Evolutionary conservation across 1,140 invertebrate species (phyloP).

Genomic region (Microplitis mediator): DNA sequence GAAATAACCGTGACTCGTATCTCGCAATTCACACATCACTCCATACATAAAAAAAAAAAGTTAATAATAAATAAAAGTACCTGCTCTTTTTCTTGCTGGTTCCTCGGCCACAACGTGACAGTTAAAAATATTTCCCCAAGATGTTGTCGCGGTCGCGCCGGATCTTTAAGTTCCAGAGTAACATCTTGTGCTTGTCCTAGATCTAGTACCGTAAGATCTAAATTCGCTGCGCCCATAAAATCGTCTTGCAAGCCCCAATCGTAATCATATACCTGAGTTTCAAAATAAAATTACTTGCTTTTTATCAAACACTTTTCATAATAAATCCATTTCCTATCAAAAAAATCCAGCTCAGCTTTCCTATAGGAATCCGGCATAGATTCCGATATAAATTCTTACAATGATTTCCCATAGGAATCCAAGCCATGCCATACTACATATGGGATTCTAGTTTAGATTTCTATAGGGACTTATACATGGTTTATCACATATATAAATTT

Average conservation of each 20-base stretch:
- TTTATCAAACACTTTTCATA: background rate
- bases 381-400: no score
- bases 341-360: no score
- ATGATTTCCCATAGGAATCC: no score
- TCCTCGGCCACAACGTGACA: constrained; percentile 83
- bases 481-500: no score
- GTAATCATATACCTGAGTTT: constrained; percentile 88
- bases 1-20: no score
- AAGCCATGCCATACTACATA: no score
- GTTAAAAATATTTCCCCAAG: constrained; percentile 85
- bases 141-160: constrained; percentile 67
- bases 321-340: constrained; percentile 8
- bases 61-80: constrained; percentile 63
- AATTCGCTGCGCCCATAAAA: constrained; percentile 90
- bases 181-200: constrained; percentile 82
- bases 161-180: constrained; percentile 76
- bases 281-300: background rate
- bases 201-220: constrained; percentile 86
- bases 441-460: no score
- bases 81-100: constrained; percentile 93
- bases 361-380: no score
- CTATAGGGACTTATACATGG: no score
- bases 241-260: constrained; percentile 98
- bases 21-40: no score
- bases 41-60: background rate